Evolutionary conservation across 2,797 vertebrate species (phyloP), one percentile per base, ranked within the genome.

Genomic region (Morelia viridis): DNA sequence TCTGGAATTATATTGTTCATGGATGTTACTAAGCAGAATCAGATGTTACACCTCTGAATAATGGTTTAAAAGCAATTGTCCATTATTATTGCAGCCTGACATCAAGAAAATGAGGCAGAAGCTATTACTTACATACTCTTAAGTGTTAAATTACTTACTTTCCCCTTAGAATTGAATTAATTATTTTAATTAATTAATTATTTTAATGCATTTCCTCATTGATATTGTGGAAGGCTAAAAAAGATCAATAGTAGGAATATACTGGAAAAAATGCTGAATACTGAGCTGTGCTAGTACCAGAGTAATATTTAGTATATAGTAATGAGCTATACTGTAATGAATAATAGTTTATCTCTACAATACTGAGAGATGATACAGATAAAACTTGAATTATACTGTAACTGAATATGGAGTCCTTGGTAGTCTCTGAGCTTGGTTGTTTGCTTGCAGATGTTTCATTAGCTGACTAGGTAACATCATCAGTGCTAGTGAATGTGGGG

Each of bases 151-250:
- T 50, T 22, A 65, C 31, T 92, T 50, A 11, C 8, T 13, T 64
- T 28, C 19, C 1, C 1, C 17, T 62, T 50, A 31, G 22, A 91
- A 83, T 62, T 7, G 19, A 62, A 56, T 92, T 62, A n/a, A 35
- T 35, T 35, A 35, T 35, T 35, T 35, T 35, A 35, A 35, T 35
- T 35, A 35, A 35, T 35, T 35, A 35, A 35, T 35, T 35, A 50
- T 71, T 35, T 26, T 2, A 90, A 3, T 95, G 9, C 92, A 22
- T 93, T 26, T 92, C 0, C 22, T 85, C 46, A 60, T 80, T 71
- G 26, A 76, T 84, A 28, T 35, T 61, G 28, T 68, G 85, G 50
- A 26, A 87, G 35, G 12, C 35, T n/a, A 56, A 35, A 83, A 71
- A 46, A 0, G 60, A 76, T 50, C 17, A n/a, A 26, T 22, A 41